Percentiles rank a stretch among this genome's conserved stretches.
Conservation (phyloP, 2,797 vertebrate species). For the Vireo griseus region DNA sequence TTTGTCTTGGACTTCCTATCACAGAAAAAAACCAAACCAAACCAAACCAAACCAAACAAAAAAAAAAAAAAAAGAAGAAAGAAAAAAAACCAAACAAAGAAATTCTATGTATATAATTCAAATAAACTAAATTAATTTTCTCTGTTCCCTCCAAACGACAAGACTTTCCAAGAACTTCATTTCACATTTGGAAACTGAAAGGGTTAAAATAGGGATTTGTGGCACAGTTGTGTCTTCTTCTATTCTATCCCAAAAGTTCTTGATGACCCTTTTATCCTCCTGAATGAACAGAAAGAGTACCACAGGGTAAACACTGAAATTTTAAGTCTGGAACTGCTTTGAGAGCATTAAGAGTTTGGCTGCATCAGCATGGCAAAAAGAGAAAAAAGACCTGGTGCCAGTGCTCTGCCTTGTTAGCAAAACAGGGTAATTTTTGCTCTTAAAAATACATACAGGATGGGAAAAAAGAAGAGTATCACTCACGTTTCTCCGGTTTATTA, state of each 20-base stretch:
- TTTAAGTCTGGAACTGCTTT: neutral
- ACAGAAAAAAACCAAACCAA: too few species aligned
- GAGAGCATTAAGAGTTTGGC: neutral
- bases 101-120: neutral
- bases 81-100: neutral
- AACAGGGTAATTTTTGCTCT: neutral
- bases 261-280: neutral
- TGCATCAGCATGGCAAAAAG: neutral
- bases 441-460: neutral
- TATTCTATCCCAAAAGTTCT: neutral
- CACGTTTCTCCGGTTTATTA: neutral
- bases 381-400: neutral
- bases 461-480: neutral
- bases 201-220: neutral
- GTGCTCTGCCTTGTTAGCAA: neutral
- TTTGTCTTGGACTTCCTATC: neutral
- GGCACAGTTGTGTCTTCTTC: neutral
- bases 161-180: neutral
- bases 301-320: neutral
- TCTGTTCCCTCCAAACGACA: rapidly evolving
- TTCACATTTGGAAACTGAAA: neutral
- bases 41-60: too few species aligned
- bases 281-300: neutral
- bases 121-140: neutral
- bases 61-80: too few species aligned